Evolutionary conservation across 1,140 invertebrate genomes (phyloP).

Genomic region (Dysdera silvatica): DNA sequence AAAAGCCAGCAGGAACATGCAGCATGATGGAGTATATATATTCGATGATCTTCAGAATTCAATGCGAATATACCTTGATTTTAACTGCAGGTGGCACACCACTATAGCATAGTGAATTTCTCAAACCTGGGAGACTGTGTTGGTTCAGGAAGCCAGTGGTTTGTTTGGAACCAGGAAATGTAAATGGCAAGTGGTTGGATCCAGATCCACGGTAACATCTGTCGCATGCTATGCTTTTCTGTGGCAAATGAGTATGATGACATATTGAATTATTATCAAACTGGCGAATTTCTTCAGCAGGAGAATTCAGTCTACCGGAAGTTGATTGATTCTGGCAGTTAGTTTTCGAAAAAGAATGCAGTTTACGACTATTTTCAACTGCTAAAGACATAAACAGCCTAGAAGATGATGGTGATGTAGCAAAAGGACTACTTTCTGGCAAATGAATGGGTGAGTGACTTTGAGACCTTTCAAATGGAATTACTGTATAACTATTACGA

Average conservation of each 20-base stretch:
- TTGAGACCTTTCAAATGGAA: conserved; percentile 10
- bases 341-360: background rate
- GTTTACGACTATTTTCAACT: conserved; percentile 19
- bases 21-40: conserved; percentile 24
- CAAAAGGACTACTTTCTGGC: conserved; percentile 12
- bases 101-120: conserved; percentile 15
- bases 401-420: conserved; percentile 5
- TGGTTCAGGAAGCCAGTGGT: conserved; percentile 6
- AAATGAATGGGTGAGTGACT: conserved; percentile 18
- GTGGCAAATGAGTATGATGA: background rate
- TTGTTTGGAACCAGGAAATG: background rate
- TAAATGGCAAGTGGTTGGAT: conserved; percentile 6
- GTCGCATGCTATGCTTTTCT: conserved; percentile 11
- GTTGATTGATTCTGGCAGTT: background rate
- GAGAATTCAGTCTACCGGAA: background rate
- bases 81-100: conserved; percentile 3
- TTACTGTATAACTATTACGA: conserved; percentile 14
- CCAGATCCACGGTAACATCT: background rate
- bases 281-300: background rate
- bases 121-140: conserved; percentile 10
- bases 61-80: conserved; percentile 23
- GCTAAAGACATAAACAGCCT: conserved; percentile 20
- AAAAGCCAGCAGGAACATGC: conserved; percentile 18
- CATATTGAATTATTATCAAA: background rate
- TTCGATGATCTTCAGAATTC: conserved; percentile 2